phyloP scores from a whole-genome alignment of 1,140 invertebrate species.

The Eurosta solidaginis region DNA sequence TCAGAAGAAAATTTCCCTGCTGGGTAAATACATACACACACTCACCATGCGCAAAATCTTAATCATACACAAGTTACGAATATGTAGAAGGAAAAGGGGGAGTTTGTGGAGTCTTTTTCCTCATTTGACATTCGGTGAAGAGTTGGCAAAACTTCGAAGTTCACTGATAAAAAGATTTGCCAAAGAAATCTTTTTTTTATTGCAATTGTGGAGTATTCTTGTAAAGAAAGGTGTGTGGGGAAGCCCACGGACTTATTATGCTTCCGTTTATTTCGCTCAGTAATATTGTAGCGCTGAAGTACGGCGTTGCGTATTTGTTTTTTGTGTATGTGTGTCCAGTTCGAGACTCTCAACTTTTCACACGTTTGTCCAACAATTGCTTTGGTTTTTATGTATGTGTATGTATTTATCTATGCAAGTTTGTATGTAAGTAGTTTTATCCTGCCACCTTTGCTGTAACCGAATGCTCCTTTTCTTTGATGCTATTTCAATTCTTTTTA shows the following conservation, averaged over 20 bases:
- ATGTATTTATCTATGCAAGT: too few species aligned
- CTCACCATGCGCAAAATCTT: background rate
- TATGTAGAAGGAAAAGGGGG: background rate
- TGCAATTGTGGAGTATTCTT: background rate
- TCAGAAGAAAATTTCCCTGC: too few species aligned
- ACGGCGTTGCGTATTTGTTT: too few species aligned
- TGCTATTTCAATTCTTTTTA: background rate
- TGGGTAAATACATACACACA: background rate
- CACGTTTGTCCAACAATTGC: background rate
- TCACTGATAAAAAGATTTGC: slow-evolving; percentile 32
- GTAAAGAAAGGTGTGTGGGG: background rate
- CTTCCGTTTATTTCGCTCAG: background rate
- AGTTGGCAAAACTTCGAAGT: slow-evolving; percentile 19
- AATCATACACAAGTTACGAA: background rate
- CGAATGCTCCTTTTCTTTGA: too few species aligned
- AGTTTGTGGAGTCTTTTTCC: background rate
- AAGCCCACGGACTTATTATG: too few species aligned
- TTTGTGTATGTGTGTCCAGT: background rate
- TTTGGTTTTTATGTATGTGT: too few species aligned
- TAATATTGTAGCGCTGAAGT: background rate
- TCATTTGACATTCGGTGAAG: background rate
- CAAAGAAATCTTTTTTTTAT: background rate
- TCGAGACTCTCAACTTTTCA: background rate
- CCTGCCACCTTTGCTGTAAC: too few species aligned
- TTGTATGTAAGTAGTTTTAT: too few species aligned